Evolutionary conservation across 2,888 invertebrate species (phyloP).

Genomic region (Ochropleura leucogaster): DNA sequence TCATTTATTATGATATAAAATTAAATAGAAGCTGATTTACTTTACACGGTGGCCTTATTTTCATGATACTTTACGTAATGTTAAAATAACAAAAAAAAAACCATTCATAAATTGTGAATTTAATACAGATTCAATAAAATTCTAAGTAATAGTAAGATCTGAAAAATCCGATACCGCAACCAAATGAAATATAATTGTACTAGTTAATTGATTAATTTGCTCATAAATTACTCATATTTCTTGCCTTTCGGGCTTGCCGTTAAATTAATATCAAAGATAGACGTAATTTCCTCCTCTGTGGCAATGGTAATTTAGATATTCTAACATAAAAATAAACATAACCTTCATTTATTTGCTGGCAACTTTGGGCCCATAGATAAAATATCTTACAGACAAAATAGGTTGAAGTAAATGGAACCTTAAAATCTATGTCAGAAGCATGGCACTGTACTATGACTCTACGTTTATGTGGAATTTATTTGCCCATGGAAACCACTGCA

Average conservation of each 20-base stretch:
- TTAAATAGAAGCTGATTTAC: conserved; percentile 21
- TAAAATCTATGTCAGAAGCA: no score
- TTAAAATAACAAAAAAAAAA: conserved; percentile 8
- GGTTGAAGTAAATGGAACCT: no score
- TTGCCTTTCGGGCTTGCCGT: conserved; percentile 76
- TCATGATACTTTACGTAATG: conserved; percentile 16
- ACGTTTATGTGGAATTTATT: no score
- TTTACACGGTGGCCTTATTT: conserved; percentile 50
- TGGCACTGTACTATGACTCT: no score
- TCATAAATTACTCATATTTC: conserved; percentile 67
- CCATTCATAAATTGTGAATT: conserved; percentile 15
- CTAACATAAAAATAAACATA: no score
- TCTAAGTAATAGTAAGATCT: conserved; percentile 56
- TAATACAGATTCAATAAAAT: conserved; percentile 1
- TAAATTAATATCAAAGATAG: conserved; percentile 63
- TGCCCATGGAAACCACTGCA: no score
- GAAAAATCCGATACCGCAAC: conserved; percentile 16
- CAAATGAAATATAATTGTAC: conserved; percentile 10
- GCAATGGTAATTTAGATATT: conserved; percentile 50
- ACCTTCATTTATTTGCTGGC: no score
- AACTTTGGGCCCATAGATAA: no score
- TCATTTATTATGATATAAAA: conserved; percentile 14
- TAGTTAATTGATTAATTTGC: conserved; percentile 60
- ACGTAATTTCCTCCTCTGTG: conserved; percentile 32
- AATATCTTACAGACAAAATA: no score